These are phyloP conservation scores for Leucoma salicis DNA, from an alignment of 2,888 invertebrate species.

Conservation along the genomic window DNA sequence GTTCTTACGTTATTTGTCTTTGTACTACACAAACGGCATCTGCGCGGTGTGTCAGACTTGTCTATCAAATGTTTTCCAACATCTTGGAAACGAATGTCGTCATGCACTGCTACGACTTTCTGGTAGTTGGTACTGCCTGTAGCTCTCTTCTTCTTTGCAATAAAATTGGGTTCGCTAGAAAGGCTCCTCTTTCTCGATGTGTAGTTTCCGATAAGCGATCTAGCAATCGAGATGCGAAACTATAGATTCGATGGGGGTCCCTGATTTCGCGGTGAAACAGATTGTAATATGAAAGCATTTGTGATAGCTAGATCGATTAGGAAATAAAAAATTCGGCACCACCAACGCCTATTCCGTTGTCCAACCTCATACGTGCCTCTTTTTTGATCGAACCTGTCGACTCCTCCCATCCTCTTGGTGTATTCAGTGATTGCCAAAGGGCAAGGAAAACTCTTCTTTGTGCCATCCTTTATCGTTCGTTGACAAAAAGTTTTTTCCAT, in stretches of 20 bases:
- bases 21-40: constrained; percentile 21
- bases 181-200: constrained; percentile 12
- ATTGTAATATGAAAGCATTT: constrained; percentile 14
- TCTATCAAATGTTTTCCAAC: constrained; percentile 20
- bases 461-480: constrained; percentile 19
- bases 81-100: constrained; percentile 9
- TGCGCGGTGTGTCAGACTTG: constrained; percentile 14
- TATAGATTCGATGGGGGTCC: constrained; percentile 9
- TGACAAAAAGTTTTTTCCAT: constrained; percentile 7
- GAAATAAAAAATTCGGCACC: constrained; percentile 19
- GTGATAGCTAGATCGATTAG: constrained; percentile 18
- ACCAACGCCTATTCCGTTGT: constrained; percentile 8
- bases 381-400: constrained; percentile 25
- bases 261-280: constrained; percentile 12
- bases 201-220: constrained; percentile 12
- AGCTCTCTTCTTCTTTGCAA: constrained; percentile 17
- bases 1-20: constrained; percentile 8
- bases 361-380: constrained; percentile 7
- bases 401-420: constrained; percentile 24
- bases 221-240: constrained; percentile 11
- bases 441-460: constrained; percentile 10
- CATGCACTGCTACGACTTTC: constrained; percentile 17
- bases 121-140: constrained; percentile 17
- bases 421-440: constrained; percentile 15
- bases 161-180: constrained; percentile 16